Conservation (phyloP, 92 coral and sea anemone species). For the Meandrina meandrites region DNA sequence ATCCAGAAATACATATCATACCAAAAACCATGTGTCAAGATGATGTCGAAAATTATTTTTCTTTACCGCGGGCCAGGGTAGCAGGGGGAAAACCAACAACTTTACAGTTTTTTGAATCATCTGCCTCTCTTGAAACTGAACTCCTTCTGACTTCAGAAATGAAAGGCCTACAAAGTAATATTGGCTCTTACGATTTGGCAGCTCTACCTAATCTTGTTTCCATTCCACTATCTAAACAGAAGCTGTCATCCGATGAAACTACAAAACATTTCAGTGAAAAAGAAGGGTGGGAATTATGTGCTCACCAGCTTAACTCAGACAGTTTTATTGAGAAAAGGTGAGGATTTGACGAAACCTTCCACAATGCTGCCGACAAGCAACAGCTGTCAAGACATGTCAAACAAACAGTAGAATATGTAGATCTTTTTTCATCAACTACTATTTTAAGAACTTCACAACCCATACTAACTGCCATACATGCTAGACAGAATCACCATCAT, state of each 20-base stretch:
- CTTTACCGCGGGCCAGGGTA: slow-evolving; percentile 53
- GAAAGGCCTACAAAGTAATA: too few species aligned
- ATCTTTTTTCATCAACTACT: slow-evolving; percentile 33
- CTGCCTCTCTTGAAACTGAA: background rate
- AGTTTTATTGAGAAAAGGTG: slow-evolving; percentile 14
- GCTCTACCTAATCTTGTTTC: too few species aligned
- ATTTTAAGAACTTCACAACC: slow-evolving; percentile 9
- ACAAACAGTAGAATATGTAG: slow-evolving; percentile 57
- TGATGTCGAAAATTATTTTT: slow-evolving; percentile 61
- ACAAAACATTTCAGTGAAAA: slow-evolving; percentile 17
- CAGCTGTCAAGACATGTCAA: slow-evolving; percentile 61
- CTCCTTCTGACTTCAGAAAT: too few species aligned
- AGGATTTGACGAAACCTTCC: slow-evolving; percentile 24
- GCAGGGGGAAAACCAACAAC: too few species aligned
- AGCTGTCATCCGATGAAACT: slow-evolving; percentile 5
- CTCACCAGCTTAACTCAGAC: slow-evolving; percentile 12
- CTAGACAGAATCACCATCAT: slow-evolving; percentile 37
- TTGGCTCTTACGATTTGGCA: too few species aligned
- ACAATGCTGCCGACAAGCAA: slow-evolving; percentile 48
- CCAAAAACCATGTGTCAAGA: slow-evolving; percentile 58
- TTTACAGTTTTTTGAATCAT: too few species aligned
- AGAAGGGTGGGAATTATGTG: slow-evolving; percentile 45
- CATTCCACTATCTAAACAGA: too few species aligned
- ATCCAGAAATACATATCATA: slow-evolving; percentile 36
- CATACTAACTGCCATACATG: slow-evolving; percentile 33